phyloP scores from a whole-genome alignment of 30 jellyfish, hydroid and myxozoan species.

The Turritopsis rubra region DNA sequence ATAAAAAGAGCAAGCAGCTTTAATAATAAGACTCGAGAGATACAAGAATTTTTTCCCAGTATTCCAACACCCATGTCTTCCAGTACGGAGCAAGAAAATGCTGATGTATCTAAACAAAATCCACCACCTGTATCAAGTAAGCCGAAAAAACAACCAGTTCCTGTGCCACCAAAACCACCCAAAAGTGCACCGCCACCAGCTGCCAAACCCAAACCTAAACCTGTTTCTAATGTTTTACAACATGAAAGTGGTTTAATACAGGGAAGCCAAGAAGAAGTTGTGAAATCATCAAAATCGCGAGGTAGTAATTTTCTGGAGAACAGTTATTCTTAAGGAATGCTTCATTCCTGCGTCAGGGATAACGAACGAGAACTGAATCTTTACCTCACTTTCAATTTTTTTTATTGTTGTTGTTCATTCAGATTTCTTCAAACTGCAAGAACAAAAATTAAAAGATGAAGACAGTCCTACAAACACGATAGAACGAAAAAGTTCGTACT shows the following conservation, averaged over 20 bases:
- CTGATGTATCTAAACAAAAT: constrained; percentile 14
- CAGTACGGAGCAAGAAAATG: constrained; percentile 34
- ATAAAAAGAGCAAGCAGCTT: background rate
- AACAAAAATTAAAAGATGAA: constrained; percentile 31
- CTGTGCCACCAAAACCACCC: constrained; percentile 37
- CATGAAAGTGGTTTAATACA: constrained; percentile 7
- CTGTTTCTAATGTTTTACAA: constrained; percentile 32
- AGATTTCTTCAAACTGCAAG: constrained; percentile 70
- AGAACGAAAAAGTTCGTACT: constrained; percentile 25
- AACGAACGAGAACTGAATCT: too few species aligned
- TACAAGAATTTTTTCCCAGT: constrained; percentile 14
- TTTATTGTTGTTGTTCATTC: background rate
- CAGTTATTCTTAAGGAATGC: too few species aligned
- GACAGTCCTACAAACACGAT: constrained; percentile 22
- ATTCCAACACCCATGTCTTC: constrained; percentile 34
- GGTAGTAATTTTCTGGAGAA: constrained; percentile 37
- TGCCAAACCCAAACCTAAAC: constrained; percentile 70
- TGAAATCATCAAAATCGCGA: constrained; percentile 61
- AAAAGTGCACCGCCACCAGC: constrained; percentile 46
- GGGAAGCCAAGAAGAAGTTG: constrained; percentile 43
- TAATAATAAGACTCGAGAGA: background rate
- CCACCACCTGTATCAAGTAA: constrained; percentile 2
- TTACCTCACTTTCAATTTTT: background rate
- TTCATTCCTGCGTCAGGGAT: too few species aligned
- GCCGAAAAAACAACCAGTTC: constrained; percentile 14